phyloP scores from a whole-genome alignment of 2,888 invertebrate species.

The Flexamia atlantica region DNA sequence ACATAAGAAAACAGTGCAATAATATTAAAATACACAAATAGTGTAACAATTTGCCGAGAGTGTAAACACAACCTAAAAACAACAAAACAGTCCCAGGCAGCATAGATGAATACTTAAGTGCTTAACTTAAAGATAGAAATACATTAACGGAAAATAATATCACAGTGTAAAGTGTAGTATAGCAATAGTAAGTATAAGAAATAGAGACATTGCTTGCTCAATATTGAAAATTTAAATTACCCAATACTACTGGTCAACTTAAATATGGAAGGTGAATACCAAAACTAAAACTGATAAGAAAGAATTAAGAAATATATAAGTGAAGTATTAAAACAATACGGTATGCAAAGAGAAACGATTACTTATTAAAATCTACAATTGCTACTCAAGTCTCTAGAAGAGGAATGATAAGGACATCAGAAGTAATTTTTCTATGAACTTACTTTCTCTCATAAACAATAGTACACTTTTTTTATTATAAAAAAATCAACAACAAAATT shows the following conservation, averaged over 20 bases:
- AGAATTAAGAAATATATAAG: background rate
- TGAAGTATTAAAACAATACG: background rate
- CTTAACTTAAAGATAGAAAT: slow-evolving; percentile 54
- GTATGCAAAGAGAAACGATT: background rate
- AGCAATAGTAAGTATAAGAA: background rate
- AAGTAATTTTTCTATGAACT: background rate
- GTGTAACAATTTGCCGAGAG: slow-evolving; percentile 12
- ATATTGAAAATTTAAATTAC: background rate
- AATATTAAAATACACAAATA: slow-evolving; percentile 50
- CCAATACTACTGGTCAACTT: background rate
- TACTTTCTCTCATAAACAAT: background rate
- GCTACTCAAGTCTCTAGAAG: background rate
- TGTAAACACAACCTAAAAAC: slow-evolving; percentile 41
- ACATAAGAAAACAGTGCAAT: slow-evolving; percentile 66
- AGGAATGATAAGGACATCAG: background rate
- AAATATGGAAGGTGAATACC: background rate
- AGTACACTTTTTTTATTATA: background rate
- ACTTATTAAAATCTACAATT: background rate
- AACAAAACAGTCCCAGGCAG: slow-evolving; percentile 51
- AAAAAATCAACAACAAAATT: no score
- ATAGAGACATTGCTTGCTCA: background rate
- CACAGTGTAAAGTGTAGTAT: background rate
- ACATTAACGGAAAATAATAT: slow-evolving; percentile 17
- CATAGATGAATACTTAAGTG: slow-evolving; percentile 30
- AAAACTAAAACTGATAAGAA: background rate